These are phyloP conservation scores for Agrochola lota DNA, from an alignment of 2,888 invertebrate species.

Conservation along the genomic window DNA sequence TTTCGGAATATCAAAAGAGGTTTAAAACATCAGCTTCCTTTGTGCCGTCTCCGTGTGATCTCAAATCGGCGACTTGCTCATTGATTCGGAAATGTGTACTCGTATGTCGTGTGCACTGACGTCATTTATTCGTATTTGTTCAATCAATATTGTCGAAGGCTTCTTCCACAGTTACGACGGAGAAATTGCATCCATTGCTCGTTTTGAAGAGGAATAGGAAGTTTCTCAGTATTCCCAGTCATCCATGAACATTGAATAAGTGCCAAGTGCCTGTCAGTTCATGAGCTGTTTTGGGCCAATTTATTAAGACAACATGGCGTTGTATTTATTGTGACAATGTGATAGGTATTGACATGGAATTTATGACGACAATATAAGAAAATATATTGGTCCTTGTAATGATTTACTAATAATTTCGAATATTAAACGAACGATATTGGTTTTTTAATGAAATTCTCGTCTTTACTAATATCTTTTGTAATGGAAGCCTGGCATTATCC, in stretches of 20 bases:
- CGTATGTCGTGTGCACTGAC: constrained; percentile 54
- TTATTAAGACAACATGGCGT: constrained; percentile 16
- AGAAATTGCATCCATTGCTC: constrained; percentile 32
- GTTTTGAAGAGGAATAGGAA: constrained; percentile 4
- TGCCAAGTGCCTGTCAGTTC: constrained; percentile 17
- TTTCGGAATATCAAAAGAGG: constrained; percentile 54
- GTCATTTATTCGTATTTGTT: constrained; percentile 51
- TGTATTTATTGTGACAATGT: constrained; percentile 20
- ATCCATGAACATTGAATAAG: constrained; percentile 37
- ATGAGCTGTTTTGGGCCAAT: constrained; percentile 15
- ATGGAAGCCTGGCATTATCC: constrained; percentile 9
- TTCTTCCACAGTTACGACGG: neutral
- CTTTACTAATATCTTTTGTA: constrained; percentile 26
- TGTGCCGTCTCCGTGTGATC: constrained; percentile 58
- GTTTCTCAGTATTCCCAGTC: constrained; percentile 5
- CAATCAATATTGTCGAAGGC: constrained; percentile 42
- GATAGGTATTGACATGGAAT: neutral
- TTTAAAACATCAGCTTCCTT: constrained; percentile 63
- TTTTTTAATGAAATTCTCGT: constrained; percentile 6
- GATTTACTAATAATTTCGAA: constrained; percentile 28
- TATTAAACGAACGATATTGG: constrained; percentile 24
- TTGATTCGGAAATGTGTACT: constrained; percentile 61
- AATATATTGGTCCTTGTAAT: neutral
- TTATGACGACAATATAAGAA: constrained; percentile 2
- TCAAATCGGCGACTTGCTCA: constrained; percentile 57